Evolutionary conservation across 2,797 vertebrate species (phyloP), one percentile per base, ranked within the genome.

Genomic region (Nannoperca obscura): DNA sequence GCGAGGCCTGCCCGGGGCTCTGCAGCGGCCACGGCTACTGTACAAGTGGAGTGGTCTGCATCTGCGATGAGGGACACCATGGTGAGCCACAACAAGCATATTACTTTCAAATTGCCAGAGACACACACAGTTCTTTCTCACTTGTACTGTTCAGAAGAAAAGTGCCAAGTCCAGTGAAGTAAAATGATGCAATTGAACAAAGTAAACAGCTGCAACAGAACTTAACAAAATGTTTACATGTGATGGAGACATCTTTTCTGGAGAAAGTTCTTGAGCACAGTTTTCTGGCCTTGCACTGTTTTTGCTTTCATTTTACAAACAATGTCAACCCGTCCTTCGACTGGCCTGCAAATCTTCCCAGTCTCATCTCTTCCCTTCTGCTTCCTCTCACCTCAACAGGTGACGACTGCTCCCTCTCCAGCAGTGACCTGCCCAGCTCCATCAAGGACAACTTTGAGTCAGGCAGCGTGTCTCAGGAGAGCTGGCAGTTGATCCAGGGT

Each of bases 401-500:
- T 44, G 98, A 99, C 8, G 98, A 99, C 89, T 99, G 98, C 93
- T 98, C 97, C 80, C 86, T 97, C 77, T 97, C 96, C 83, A 96
- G 90, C 94, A 96, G 94, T 13, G 97, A 99, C 82, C 94, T 99
- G 84, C 97, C 98, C 76, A 99, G 96, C 93, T 98, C 96, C 55
- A 97, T 99, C 91, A 99, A 99, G 94, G 98, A 99, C 88, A 99
- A 99, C 91, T 99, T 99, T 93, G 98, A 99, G 93, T 98, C 97
- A 0, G 96, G 96, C 71, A 94, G 94, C 49, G 96, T 97, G 73
- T 98, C 97, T 36, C 96, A 96, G 87, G 96, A 97, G 91, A 98
- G 97, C 92, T 99, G 98, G 98, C 97, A 97, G 92, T 94, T 96
- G 55, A 98, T 99, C 89, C 97, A 99, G 82, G 98, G 98, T 0